Conservation (phyloP, 1,140 invertebrate genomes). For the Trichonephila clavata region DNA sequence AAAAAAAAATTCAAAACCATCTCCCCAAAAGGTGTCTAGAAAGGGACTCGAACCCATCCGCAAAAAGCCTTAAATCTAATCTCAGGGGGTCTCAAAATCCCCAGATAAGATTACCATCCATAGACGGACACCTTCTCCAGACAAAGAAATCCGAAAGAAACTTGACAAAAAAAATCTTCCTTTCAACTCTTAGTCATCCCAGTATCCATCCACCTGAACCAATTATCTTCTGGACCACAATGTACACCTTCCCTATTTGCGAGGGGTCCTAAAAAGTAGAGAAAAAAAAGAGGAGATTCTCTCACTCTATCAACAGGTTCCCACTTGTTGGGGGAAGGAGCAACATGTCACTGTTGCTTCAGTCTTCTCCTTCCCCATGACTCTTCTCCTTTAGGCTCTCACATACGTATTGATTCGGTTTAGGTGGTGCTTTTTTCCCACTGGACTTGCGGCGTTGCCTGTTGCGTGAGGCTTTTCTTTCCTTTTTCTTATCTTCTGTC, state of each 20-base stretch:
- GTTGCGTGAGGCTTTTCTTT: neutral
- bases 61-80: conserved; percentile 49
- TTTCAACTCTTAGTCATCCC: neutral
- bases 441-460: conserved; percentile 49
- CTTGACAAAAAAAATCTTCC: neutral
- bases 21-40: neutral
- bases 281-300: conserved; percentile 48
- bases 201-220: conserved; percentile 53
- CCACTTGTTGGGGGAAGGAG: conserved; percentile 70
- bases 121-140: neutral
- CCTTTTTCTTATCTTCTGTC: neutral
- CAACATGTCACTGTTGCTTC: conserved; percentile 76
- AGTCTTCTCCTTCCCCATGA: neutral
- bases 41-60: neutral
- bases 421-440: conserved; percentile 53
- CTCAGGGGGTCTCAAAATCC: neutral
- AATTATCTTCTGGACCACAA: conserved; percentile 66
- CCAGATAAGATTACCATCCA: conserved; percentile 28
- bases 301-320: conserved; percentile 73
- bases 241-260: conserved; percentile 69
- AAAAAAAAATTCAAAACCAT: neutral
- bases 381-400: neutral
- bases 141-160: neutral
- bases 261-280: conserved; percentile 50
- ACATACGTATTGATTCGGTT: conserved; percentile 73